These are phyloP conservation scores for Caenorhabditis sp. DNA, from an alignment of 2,888 invertebrate genomes.

Conservation along the genomic window DNA sequence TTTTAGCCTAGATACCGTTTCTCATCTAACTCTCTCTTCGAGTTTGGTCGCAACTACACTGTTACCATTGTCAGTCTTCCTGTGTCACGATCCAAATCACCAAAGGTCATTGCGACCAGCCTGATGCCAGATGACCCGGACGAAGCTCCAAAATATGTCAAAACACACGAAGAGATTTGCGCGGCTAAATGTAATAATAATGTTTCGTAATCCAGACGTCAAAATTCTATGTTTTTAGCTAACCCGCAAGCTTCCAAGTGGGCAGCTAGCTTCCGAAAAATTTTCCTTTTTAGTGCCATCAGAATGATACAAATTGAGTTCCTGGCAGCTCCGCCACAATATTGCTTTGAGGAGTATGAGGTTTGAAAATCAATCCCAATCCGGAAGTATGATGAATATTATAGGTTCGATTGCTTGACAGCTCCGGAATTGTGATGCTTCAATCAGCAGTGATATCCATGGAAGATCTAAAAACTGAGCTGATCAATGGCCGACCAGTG, in stretches of 20 bases:
- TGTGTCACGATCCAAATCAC: slow-evolving; percentile 40
- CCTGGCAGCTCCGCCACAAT: slow-evolving; percentile 75
- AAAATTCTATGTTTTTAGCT: slow-evolving; percentile 56
- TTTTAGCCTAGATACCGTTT: slow-evolving; percentile 77
- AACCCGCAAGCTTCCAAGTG: slow-evolving; percentile 76
- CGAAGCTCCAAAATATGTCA: slow-evolving; percentile 23
- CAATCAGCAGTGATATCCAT: slow-evolving; percentile 61
- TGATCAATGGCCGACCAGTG: slow-evolving; percentile 66
- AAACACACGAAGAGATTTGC: slow-evolving; percentile 23
- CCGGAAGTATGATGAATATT: slow-evolving; percentile 5
- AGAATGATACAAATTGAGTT: slow-evolving; percentile 76
- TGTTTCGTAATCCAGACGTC: not conserved
- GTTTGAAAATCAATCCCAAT: slow-evolving; percentile 21
- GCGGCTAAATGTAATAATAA: slow-evolving; percentile 15
- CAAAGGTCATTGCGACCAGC: slow-evolving; percentile 59
- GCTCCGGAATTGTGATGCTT: slow-evolving; percentile 69
- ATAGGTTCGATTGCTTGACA: slow-evolving; percentile 75
- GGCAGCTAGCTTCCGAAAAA: slow-evolving; percentile 78
- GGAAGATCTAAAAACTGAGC: slow-evolving; percentile 67
- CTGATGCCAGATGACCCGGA: slow-evolving; percentile 76
- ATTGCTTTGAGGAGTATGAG: slow-evolving; percentile 78
- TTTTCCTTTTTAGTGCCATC: slow-evolving; percentile 70
- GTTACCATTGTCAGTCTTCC: slow-evolving; percentile 70
- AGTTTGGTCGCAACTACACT: slow-evolving; percentile 69
- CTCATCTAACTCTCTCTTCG: slow-evolving; percentile 73